A percentile compares a stretch with the other conserved stretches of the same genome.
These are phyloP conservation scores for Trichogramma pretiosum DNA, from an alignment of 1,140 invertebrate species.

Conservation along the genomic window DNA sequence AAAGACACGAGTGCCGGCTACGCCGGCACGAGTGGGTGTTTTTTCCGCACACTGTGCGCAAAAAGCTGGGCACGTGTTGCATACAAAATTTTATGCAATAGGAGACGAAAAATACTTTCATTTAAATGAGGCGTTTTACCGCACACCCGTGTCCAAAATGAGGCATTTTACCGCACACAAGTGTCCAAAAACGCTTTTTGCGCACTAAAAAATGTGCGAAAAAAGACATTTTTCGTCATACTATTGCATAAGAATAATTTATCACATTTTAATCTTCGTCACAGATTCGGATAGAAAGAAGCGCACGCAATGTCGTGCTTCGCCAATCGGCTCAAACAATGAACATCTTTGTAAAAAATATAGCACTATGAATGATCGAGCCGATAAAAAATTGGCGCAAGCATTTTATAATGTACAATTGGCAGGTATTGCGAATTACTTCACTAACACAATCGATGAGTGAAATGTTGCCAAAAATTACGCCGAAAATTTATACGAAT, in stretches of 20 bases:
- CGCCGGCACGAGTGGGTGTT: no score
- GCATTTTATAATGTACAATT: conserved; percentile 10
- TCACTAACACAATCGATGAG: conserved; percentile 16
- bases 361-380: conserved; percentile 44
- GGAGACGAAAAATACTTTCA: no score
- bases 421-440: conserved; percentile 12
- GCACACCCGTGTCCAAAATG: no score
- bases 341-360: conserved; percentile 47
- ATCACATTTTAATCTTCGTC: conserved; percentile 45
- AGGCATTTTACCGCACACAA: no score
- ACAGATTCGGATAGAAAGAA: conserved; percentile 41
- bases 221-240: no score
- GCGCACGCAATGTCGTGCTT: conserved; percentile 34
- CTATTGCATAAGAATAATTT: conserved; percentile 46
- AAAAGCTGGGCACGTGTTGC: no score
- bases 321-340: conserved; percentile 39
- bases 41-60: no score
- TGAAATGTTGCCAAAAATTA: conserved; percentile 11
- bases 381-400: conserved; percentile 22
- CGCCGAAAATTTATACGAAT: conserved; percentile 17
- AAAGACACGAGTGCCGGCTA: no score
- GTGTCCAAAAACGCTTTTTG: no score
- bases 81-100: no score
- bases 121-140: no score
- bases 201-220: no score